phyloP scores from a whole-genome alignment of 92 coral and sea anemone genomes.

The Palythoa grandiflora region DNA sequence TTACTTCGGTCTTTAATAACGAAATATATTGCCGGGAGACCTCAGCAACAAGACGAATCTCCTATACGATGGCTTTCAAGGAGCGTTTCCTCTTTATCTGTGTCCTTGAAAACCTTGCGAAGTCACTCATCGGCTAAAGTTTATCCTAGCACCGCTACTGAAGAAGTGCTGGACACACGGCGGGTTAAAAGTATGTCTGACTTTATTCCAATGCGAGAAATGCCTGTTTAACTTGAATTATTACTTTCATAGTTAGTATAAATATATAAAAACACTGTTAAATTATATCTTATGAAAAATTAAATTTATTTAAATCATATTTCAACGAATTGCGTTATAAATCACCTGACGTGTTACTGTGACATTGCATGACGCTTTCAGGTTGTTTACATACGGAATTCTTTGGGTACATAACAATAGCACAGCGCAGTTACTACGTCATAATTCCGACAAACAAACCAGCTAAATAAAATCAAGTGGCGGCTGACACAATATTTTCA shows the following conservation, averaged over 20 bases:
- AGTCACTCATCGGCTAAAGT: constrained; percentile 82
- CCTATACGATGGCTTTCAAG: constrained; percentile 76
- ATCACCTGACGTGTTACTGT: too few species aligned
- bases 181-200: constrained; percentile 91
- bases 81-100: constrained; percentile 75
- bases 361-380: too few species aligned
- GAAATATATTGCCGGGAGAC: constrained; percentile 70
- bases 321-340: too few species aligned
- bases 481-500: too few species aligned
- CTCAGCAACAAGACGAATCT: constrained; percentile 56
- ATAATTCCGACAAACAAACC: too few species aligned
- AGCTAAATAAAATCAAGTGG: too few species aligned
- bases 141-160: constrained; percentile 66
- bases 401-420: too few species aligned
- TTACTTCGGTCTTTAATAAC: constrained; percentile 79
- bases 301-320: background rate
- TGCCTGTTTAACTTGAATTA: constrained; percentile 55
- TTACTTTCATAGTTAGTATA: background rate
- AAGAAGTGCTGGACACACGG: constrained; percentile 62
- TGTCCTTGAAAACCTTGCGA: constrained; percentile 67
- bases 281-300: background rate
- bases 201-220: constrained; percentile 75
- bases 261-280: background rate
- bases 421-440: too few species aligned
- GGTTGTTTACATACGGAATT: too few species aligned